Evolutionary conservation across 2,888 invertebrate genomes (phyloP).

Genomic region (Germaria angustata): DNA sequence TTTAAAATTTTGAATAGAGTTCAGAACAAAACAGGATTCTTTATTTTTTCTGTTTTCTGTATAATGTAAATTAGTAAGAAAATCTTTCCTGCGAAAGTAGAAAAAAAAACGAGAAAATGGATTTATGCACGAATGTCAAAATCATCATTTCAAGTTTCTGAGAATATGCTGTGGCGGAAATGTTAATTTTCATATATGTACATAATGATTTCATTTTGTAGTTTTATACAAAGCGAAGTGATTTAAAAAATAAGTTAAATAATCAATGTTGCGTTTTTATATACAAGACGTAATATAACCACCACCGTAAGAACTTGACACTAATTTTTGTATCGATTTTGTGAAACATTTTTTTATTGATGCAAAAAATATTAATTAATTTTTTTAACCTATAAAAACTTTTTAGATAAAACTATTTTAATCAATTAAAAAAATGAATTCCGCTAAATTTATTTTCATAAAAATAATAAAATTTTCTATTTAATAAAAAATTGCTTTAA

Average conservation of each 20-base stretch:
- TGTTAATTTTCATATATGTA: no score
- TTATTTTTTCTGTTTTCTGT: no score
- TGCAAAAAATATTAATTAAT: conserved; percentile 6
- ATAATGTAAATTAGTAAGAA: no score
- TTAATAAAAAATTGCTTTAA: neutral
- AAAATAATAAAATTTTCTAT: neutral
- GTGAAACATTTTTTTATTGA: neutral
- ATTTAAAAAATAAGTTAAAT: neutral
- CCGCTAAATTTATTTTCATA: neutral
- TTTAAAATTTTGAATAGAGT: no score
- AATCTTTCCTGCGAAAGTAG: no score
- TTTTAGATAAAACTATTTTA: neutral
- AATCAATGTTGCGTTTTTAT: conserved; percentile 44
- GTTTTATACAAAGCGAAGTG: neutral
- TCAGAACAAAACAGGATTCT: no score
- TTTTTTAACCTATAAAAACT: neutral
- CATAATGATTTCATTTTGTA: neutral
- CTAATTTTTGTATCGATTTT: conserved; percentile 1
- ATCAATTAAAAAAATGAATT: neutral
- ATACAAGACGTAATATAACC: conserved; percentile 47
- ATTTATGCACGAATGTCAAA: no score
- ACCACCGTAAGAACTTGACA: conserved; percentile 58
- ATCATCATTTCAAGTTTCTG: no score
- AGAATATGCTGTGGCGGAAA: no score
- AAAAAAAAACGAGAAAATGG: no score